Evolutionary conservation across 2,113 vertebrate species (phyloP).

Genomic region (Petrocephalus microphthalmus): DNA sequence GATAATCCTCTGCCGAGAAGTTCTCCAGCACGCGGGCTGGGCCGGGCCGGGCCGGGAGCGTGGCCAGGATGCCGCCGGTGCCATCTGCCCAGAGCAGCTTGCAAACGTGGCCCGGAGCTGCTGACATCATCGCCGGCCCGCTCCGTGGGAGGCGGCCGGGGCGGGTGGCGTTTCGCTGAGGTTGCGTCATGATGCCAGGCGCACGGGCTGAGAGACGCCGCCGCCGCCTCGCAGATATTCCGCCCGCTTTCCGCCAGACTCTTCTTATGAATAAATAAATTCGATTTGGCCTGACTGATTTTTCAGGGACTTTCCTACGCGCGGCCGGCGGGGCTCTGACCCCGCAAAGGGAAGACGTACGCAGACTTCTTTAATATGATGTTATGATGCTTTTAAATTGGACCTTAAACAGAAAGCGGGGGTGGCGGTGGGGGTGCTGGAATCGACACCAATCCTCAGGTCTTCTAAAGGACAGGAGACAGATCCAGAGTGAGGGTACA

Average conservation of each 20-base stretch:
- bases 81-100: constrained; percentile 11
- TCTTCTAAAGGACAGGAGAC: not conserved
- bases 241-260: not conserved
- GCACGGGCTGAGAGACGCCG: not conserved
- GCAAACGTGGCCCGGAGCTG: not conserved
- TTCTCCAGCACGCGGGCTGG: not conserved
- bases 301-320: not conserved
- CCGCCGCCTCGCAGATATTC: not conserved
- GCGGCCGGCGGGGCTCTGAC: not conserved
- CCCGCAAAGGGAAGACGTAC: not conserved
- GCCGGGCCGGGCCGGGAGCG: not conserved
- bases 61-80: not conserved
- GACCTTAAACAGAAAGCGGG: not conserved
- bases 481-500: not conserved
- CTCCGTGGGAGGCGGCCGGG: not conserved
- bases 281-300: not conserved
- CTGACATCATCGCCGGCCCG: not conserved
- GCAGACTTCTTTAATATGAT: not conserved
- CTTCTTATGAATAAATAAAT: not conserved
- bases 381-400: not conserved
- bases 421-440: not conserved
- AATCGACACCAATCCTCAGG: not conserved
- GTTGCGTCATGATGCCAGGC: not conserved
- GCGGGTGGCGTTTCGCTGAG: not conserved
- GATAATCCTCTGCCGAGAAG: not conserved